Conservation (phyloP, 2,888 invertebrate species). For the Agrochola lychnidis region DNA sequence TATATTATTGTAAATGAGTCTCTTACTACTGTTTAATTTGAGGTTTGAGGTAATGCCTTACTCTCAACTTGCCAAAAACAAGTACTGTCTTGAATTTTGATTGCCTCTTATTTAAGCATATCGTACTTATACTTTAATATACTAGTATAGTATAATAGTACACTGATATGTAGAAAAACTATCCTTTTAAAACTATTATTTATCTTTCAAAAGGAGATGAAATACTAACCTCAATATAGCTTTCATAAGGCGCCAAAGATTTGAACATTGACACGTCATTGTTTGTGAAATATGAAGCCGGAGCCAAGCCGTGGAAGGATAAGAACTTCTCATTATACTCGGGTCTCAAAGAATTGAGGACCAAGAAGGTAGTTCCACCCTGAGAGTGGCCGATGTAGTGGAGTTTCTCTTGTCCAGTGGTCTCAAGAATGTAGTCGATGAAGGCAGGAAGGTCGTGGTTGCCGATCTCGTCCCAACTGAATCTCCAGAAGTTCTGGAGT, state of each 20-base stretch:
- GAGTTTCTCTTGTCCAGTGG: constrained; percentile 72
- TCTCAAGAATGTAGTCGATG: constrained; percentile 73
- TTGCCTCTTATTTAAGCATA: no score
- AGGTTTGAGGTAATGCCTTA: no score
- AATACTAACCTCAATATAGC: constrained; percentile 73
- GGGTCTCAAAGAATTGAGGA: constrained; percentile 79
- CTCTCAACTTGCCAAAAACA: no score
- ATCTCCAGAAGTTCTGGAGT: constrained; percentile 77
- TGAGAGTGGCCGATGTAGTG: constrained; percentile 85
- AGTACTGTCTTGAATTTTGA: no score
- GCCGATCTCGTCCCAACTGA: constrained; percentile 83
- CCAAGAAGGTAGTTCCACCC: constrained; percentile 81
- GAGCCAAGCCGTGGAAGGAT: constrained; percentile 83
- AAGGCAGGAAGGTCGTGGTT: constrained; percentile 76
- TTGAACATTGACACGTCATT: constrained; percentile 69
- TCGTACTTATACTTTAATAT: no score
- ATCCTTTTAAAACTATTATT: no score
- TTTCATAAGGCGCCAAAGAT: constrained; percentile 69
- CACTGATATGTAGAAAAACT: no score
- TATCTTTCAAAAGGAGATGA: background rate
- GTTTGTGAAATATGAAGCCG: constrained; percentile 77
- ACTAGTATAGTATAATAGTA: no score
- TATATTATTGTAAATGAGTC: background rate
- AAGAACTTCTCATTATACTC: constrained; percentile 79
- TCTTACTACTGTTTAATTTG: no score